Evolutionary conservation across 2,888 invertebrate species (phyloP), one percentile per base, ranked within the genome.

Genomic region (Apamea sordens): DNA sequence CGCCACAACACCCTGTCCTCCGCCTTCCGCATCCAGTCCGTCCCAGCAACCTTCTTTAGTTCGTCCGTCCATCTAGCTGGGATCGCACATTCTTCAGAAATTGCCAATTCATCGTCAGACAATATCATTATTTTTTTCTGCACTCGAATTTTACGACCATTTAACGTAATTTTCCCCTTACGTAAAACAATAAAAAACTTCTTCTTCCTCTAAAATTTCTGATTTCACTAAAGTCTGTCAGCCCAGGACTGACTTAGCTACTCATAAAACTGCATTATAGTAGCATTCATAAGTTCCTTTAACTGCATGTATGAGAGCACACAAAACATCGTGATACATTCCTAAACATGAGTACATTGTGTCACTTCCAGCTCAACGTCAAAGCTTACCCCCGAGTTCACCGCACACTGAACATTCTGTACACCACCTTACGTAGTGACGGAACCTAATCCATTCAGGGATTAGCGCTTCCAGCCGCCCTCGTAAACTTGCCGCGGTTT

Each of bases 381-480:
- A 72, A 47, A 32, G 36, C 13, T 69, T 50, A 69, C 59, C 8
- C 36, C 7, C n/a, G 1, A 32, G 53, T 65, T 59, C 61, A 70
- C 32, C 47, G n/a, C 68, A 68, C 11, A 76, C 32, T 86, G 44
- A 70, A 41, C 53, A 70, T 78, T 78, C 81, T 80, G 73, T 15
- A 13, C 21, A 2, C 15, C 7, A 41, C 53, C 50, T 61, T 67
- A 61, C 36, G 15, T 73, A 36, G 68, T 76, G 68, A 13, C 24
- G 15, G 36, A 47, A 71, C 64, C 80, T 89, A 88, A 89, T 85
- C 83, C 85, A 88, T 88, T 88, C 88, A 84, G 56, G 72, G 77
- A 84, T 89, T 89, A 89, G 83, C 86, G 80, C 77, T 77, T 61
- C 64, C 32, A 77, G 56, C 73, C 78, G 15, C 61, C 76, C 78